Evolutionary conservation across 1,140 invertebrate genomes (phyloP), one percentile per base, ranked within the genome.

Genomic region (Drosophila watanabei): DNA sequence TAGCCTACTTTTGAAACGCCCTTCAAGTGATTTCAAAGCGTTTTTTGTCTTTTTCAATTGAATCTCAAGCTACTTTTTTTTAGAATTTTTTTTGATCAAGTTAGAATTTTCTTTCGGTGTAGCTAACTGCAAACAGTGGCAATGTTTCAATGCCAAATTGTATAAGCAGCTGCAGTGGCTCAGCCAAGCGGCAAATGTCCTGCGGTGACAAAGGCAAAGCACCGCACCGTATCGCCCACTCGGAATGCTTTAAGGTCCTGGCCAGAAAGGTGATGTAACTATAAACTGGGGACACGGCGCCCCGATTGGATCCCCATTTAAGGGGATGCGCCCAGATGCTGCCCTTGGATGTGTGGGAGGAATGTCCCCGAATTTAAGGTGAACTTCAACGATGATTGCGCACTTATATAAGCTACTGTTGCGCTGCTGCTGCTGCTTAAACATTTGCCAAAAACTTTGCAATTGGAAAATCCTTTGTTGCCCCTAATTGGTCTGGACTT

Each of bases 111-210:
- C 37, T 61, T 5, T 5, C 32, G 2, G 63, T 66, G 63, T 33
- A 39, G 16, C 28, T 30, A 39, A 51, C 62, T 66, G 62, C 65
- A 66, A 66, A 66, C 65, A 69, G 65, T 64, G 43, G 58, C 76
- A 54, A n/a, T n/a, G 37, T 65, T 72, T 79, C 78, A 86, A 86
- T 86, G 82, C 75, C 82, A 75, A 79, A 68, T 85, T 85, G 73
- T 85, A 70, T 85, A 85, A 80, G 82, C 79, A 65, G 78, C 59
- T 71, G 59, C 64, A 48, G 75, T 66, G 73, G 75, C 57, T 39
- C 73, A 78, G 75, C 69, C 82, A 79, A 70, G 78, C 69, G 77
- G 82, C 61, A 86, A 86, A 81, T 86, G 75, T 86, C 79, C 82
- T 82, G 75, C 69, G 79, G 82, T 71, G 75, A 63, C 41, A 61